These are phyloP conservation scores for Parnassius orleans DNA, from an alignment of 2,888 invertebrate genomes.

Conservation along the genomic window DNA sequence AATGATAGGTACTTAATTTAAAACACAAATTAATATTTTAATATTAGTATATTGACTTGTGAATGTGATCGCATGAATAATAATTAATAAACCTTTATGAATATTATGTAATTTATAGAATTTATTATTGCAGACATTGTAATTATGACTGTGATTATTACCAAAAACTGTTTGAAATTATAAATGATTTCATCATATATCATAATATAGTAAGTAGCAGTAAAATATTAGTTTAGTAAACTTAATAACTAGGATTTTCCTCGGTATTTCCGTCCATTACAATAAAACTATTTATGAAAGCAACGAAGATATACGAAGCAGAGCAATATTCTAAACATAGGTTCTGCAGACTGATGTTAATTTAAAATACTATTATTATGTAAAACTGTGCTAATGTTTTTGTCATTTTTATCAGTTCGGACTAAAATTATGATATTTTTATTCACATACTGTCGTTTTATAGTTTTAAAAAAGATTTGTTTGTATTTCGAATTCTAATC, in stretches of 20 bases:
- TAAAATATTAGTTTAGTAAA: slow-evolving; percentile 3
- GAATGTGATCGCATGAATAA: background rate
- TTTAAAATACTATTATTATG: too few relatives aligned
- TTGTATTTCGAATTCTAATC: slow-evolving; percentile 1
- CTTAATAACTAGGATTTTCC: background rate
- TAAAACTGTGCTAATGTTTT: too few relatives aligned
- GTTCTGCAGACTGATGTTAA: slow-evolving; percentile 17
- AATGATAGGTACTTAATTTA: background rate
- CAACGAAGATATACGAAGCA: background rate
- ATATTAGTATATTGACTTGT: background rate
- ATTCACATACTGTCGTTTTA: too few relatives aligned
- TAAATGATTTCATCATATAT: slow-evolving; percentile 7
- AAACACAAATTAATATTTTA: background rate
- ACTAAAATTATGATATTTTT: too few relatives aligned
- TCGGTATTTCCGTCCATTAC: slow-evolving; percentile 15
- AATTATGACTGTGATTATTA: slow-evolving; percentile 38
- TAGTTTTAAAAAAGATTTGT: background rate
- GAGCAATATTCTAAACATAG: slow-evolving; percentile 7
- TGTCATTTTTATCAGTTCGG: too few relatives aligned
- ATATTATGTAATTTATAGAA: background rate
- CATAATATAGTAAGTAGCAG: background rate
- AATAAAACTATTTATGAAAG: slow-evolving; percentile 1
- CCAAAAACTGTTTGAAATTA: slow-evolving; percentile 36
- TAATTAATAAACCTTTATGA: background rate
- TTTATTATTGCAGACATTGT: background rate